phyloP scores from a whole-genome alignment of 2,797 vertebrate genomes.

The Gymnodraco acuticeps region DNA sequence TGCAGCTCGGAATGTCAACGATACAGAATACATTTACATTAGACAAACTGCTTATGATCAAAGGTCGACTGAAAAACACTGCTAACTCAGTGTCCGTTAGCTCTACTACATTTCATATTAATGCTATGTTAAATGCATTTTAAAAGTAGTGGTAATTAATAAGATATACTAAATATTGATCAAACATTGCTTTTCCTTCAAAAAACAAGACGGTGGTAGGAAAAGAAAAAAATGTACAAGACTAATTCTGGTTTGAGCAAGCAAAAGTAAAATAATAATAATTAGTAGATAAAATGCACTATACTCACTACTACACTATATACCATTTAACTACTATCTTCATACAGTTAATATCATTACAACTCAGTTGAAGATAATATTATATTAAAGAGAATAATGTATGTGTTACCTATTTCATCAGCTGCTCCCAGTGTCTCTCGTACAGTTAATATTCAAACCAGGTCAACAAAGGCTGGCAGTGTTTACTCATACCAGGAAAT shows the following conservation, averaged over 20 bases:
- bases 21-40: neutral
- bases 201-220: neutral
- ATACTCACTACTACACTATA: neutral
- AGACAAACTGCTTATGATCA: neutral
- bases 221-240: neutral
- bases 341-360: neutral
- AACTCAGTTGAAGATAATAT: neutral
- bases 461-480: conserved; percentile 21
- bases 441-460: conserved; percentile 20
- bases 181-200: neutral
- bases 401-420: conserved; percentile 35
- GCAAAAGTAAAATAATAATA: neutral
- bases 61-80: neutral
- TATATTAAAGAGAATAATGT: neutral
- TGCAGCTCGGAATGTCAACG: neutral
- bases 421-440: conserved; percentile 10
- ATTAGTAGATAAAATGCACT: neutral
- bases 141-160: neutral
- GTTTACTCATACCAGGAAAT: conserved; percentile 44
- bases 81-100: neutral
- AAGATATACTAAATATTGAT: neutral
- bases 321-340: neutral
- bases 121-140: neutral
- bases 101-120: neutral
- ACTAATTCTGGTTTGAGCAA: neutral